These are phyloP conservation scores for Drosophila cracens DNA, from an alignment of 2,888 invertebrate genomes.

Conservation along the genomic window DNA sequence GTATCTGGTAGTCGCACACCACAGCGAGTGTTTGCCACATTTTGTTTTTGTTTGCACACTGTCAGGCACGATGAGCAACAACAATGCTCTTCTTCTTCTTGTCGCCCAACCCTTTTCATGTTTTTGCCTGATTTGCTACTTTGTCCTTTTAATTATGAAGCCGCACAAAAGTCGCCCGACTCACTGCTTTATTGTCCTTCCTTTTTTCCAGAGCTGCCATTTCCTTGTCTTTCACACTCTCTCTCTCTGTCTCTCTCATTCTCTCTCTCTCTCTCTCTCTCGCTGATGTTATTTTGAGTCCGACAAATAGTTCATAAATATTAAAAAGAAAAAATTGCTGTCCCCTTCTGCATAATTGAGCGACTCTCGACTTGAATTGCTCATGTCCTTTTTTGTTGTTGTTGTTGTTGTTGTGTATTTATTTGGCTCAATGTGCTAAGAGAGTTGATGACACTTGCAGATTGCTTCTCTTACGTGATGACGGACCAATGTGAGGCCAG, in stretches of 20 bases:
- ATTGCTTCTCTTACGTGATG: slow-evolving; percentile 89
- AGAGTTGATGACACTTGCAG: slow-evolving; percentile 83
- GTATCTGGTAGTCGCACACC: not conserved
- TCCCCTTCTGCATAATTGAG: slow-evolving; percentile 67
- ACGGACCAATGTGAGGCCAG: slow-evolving; percentile 87
- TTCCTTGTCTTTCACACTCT: slow-evolving; percentile 16
- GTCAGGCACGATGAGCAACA: slow-evolving; percentile 16
- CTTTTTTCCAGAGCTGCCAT: slow-evolving; percentile 29
- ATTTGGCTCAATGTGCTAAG: slow-evolving; percentile 29
- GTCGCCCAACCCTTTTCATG: slow-evolving; percentile 60
- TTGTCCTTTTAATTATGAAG: slow-evolving; percentile 79
- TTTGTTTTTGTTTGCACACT: slow-evolving; percentile 23
- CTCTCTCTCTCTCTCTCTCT: not conserved
- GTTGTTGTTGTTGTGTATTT: not conserved
- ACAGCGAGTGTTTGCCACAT: not conserved
- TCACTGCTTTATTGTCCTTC: slow-evolving; percentile 34
- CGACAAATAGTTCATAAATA: slow-evolving; percentile 76
- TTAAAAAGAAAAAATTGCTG: slow-evolving; percentile 57
- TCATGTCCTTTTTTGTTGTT: slow-evolving; percentile 9
- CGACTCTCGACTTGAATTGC: slow-evolving; percentile 19
- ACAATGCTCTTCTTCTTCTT: slow-evolving; percentile 11
- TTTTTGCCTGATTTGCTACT: slow-evolving; percentile 75
- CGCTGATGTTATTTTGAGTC: slow-evolving; percentile 3
- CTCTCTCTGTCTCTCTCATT: not conserved
- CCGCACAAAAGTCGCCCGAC: slow-evolving; percentile 52